Evolutionary conservation across 1,140 invertebrate genomes (phyloP).

Genomic region (Calliphora vicina): DNA sequence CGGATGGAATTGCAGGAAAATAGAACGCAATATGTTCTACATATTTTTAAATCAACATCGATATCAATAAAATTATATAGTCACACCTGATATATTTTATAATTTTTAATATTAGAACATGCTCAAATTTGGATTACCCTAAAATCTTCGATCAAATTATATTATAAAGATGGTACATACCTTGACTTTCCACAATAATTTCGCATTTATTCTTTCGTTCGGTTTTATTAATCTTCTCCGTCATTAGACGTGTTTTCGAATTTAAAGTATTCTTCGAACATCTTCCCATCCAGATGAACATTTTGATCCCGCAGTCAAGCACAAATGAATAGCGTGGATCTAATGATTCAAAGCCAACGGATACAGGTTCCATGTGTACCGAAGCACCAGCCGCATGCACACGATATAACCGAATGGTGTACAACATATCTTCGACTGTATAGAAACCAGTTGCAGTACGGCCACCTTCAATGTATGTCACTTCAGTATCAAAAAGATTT

Average conservation of each 20-base stretch:
- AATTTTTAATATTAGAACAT: no score
- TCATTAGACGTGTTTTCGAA: slow-evolving; percentile 92
- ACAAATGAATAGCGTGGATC: slow-evolving; percentile 94
- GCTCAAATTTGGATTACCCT: no score
- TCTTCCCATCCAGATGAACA: slow-evolving; percentile 93
- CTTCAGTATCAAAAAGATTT: slow-evolving; percentile 87
- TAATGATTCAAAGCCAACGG: slow-evolving; percentile 73
- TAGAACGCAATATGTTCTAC: no score
- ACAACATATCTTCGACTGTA: slow-evolving; percentile 93
- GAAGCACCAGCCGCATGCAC: slow-evolving; percentile 87
- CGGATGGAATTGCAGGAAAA: no score
- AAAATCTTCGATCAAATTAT: no score
- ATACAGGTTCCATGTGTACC: slow-evolving; percentile 92
- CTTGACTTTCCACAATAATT: slow-evolving; percentile 84
- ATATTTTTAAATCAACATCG: no score
- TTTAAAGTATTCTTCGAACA: slow-evolving; percentile 94
- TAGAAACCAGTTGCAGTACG: slow-evolving; percentile 97
- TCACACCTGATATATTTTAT: no score
- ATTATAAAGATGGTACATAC: slow-evolving; percentile 51
- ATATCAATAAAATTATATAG: no score
- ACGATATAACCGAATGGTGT: slow-evolving; percentile 85
- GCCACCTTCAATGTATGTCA: slow-evolving; percentile 97
- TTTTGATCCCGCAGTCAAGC: slow-evolving; percentile 85
- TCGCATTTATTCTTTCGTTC: slow-evolving; percentile 96
- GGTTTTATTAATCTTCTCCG: slow-evolving; percentile 99